phyloP scores from a whole-genome alignment of 2,797 vertebrate species.

The Labeo calbasu region DNA sequence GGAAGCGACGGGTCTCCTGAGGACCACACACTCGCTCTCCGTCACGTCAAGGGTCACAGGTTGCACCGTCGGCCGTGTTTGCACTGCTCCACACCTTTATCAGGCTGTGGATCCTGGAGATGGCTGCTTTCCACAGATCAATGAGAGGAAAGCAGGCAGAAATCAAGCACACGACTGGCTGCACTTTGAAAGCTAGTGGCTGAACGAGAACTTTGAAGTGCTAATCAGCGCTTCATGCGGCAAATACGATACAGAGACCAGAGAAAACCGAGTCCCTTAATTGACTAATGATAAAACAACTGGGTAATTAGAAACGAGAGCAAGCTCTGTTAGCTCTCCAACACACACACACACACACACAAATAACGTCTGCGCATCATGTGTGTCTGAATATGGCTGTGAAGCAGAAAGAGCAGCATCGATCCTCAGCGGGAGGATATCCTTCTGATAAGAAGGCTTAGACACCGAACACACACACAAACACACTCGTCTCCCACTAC shows the following conservation, averaged over 20 bases:
- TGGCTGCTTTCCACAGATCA: slow-evolving; percentile 36
- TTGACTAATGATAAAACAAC: slow-evolving; percentile 32
- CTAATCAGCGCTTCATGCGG: slow-evolving; percentile 6
- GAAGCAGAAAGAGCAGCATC: slow-evolving; percentile 49
- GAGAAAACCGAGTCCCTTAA: slow-evolving; percentile 27
- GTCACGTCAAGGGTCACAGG: background rate
- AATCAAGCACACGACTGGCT: background rate
- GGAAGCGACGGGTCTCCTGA: background rate
- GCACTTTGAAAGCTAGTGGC: slow-evolving; percentile 1
- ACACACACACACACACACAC: background rate
- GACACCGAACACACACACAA: slow-evolving; percentile 37
- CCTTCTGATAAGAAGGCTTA: slow-evolving; percentile 64
- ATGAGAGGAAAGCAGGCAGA: slow-evolving; percentile 21
- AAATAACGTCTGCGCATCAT: background rate
- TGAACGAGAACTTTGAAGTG: slow-evolving; percentile 24
- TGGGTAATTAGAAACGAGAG: slow-evolving; percentile 29
- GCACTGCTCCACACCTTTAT: slow-evolving; percentile 29
- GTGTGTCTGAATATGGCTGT: slow-evolving; percentile 23
- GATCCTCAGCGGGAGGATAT: slow-evolving; percentile 67
- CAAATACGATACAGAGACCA: slow-evolving; percentile 14
- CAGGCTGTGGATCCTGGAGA: slow-evolving; percentile 18
- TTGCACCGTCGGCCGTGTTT: slow-evolving; percentile 15
- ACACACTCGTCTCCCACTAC: slow-evolving; percentile 19
- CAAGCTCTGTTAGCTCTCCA: background rate
- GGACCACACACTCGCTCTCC: background rate